A percentile compares a stretch with the other conserved stretches of the same genome.
These are phyloP conservation scores for Scelioninae gen. 1 DNA, from an alignment of 2,888 invertebrate genomes.

Conservation along the genomic window DNA sequence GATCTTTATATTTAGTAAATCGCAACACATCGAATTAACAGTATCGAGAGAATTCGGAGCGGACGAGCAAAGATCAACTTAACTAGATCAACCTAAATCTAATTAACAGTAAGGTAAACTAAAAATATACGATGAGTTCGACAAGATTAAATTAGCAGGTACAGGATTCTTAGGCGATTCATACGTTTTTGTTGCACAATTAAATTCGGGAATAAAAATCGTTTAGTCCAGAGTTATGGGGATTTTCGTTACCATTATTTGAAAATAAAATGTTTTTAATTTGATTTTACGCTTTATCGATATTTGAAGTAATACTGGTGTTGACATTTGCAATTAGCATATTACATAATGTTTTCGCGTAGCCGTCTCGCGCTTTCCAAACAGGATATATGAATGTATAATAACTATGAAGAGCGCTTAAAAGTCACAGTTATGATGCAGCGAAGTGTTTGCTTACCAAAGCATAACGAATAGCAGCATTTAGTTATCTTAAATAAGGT, in stretches of 20 bases:
- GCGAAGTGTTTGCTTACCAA: constrained; percentile 32
- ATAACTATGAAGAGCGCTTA: constrained; percentile 39
- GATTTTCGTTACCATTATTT: constrained; percentile 2
- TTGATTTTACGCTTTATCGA: constrained; percentile 8
- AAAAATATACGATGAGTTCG: constrained; percentile 54
- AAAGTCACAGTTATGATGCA: constrained; percentile 29
- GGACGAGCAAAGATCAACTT: constrained; percentile 52
- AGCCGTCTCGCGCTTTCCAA: constrained; percentile 12
- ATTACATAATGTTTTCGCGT: constrained; percentile 19
- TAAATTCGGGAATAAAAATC: constrained; percentile 11
- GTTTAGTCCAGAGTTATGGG: background rate
- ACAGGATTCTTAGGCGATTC: constrained; percentile 30
- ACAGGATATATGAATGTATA: constrained; percentile 34
- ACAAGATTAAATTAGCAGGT: constrained; percentile 48
- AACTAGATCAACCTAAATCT: constrained; percentile 65
- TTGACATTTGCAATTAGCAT: constrained; percentile 29
- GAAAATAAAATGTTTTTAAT: constrained; percentile 1
- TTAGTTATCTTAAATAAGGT: constrained; percentile 43
- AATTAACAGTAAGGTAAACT: constrained; percentile 59
- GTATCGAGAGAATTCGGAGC: constrained; percentile 57
- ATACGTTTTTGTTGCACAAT: constrained; percentile 12
- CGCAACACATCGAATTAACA: constrained; percentile 47
- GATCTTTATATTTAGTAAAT: constrained; percentile 44
- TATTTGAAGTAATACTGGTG: constrained; percentile 28
- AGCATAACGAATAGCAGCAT: constrained; percentile 29